A percentile compares a stretch with the other conserved stretches of the same genome.
Conservation (phyloP, 2,888 invertebrate genomes). For the Craniophora ligustri region DNA sequence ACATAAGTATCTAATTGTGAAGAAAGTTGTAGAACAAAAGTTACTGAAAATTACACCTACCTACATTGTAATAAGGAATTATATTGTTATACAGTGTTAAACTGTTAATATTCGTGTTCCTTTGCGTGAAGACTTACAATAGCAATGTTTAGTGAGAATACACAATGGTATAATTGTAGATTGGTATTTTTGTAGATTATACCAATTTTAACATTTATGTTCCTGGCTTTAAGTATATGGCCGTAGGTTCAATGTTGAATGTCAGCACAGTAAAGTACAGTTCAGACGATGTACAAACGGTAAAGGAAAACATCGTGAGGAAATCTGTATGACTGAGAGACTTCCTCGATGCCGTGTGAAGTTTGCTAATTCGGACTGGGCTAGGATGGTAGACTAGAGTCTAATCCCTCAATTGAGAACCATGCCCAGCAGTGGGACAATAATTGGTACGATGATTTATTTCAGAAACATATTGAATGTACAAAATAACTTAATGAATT, state of each 20-base stretch:
- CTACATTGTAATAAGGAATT: not conserved
- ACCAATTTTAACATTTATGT: constrained; percentile 20
- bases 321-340: no score
- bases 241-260: no score
- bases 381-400: no score
- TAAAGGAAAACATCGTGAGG: no score
- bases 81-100: not conserved
- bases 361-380: no score
- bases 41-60: no score
- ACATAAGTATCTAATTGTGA: not conserved
- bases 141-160: constrained; percentile 14
- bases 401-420: no score
- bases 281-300: no score
- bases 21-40: not conserved
- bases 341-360: no score
- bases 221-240: constrained; percentile 4
- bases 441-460: no score
- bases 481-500: not conserved
- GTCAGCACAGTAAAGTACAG: no score
- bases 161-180: not conserved
- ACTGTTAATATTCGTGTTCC: not conserved
- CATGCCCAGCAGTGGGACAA: no score
- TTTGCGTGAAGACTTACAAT: not conserved
- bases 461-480: not conserved
- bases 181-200: constrained; percentile 12